Conservation (phyloP, 2,113 vertebrate genomes). For the Oncorhynchus gorbuscha region DNA sequence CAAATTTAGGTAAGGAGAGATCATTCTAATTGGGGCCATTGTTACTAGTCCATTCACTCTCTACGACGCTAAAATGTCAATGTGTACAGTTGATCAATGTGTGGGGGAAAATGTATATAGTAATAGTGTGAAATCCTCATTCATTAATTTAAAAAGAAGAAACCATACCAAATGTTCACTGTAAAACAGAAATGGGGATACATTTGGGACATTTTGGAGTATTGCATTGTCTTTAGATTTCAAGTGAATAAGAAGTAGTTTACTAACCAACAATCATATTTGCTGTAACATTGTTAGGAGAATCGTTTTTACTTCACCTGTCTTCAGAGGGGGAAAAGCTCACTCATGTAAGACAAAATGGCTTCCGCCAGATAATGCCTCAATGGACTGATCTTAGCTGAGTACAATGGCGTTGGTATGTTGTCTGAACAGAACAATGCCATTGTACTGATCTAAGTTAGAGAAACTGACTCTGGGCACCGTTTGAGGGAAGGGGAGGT, state of each 20-base stretch:
- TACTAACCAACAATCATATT: neutral
- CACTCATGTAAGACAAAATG: slow-evolving; percentile 75
- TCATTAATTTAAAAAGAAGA: neutral
- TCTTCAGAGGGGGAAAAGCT: slow-evolving; percentile 51
- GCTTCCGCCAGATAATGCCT: slow-evolving; percentile 60
- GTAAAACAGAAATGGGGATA: neutral
- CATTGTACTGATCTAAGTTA: neutral
- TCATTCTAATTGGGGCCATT: no score
- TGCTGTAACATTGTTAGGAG: neutral
- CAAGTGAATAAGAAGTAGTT: neutral
- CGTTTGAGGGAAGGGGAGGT: neutral
- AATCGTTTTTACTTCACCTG: slow-evolving; percentile 1
- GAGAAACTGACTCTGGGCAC: neutral
- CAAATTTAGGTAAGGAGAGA: no score
- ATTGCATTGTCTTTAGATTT: neutral
- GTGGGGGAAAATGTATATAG: neutral
- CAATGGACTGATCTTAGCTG: slow-evolving; percentile 17
- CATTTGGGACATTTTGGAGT: neutral
- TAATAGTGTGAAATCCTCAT: neutral
- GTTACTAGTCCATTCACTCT: neutral
- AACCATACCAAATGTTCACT: neutral
- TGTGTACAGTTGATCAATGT: neutral
- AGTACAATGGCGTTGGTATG: neutral
- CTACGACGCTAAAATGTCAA: neutral
- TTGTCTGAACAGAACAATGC: neutral